These are phyloP conservation scores for Corvus cornix DNA, from an alignment of 2,113 vertebrate genomes.

Conservation along the genomic window DNA sequence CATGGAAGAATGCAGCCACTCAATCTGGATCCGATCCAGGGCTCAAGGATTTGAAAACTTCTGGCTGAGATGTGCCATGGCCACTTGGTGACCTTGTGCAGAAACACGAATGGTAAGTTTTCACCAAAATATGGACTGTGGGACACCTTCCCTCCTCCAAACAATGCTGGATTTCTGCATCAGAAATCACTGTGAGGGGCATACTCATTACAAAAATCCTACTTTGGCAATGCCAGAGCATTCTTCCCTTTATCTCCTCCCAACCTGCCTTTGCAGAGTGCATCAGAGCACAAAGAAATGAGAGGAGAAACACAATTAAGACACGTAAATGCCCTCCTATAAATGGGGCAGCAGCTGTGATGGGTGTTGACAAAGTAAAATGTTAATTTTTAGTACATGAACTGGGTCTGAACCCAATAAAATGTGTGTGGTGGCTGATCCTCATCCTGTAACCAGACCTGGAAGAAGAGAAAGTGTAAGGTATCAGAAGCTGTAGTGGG, in stretches of 20 bases:
- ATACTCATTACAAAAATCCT: not conserved
- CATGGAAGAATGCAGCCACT: not conserved
- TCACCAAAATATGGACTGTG: not conserved
- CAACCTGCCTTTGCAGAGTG: not conserved
- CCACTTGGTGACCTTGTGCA: not conserved
- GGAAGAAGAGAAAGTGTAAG: not conserved
- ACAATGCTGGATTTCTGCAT: not conserved
- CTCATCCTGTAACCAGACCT: not conserved
- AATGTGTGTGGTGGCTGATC: not conserved
- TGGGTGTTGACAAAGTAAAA: not conserved
- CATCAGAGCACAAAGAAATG: not conserved
- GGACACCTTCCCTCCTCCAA: not conserved
- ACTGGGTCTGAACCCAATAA: not conserved
- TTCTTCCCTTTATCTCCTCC: not conserved
- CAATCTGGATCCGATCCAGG: not conserved
- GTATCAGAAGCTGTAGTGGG: not conserved
- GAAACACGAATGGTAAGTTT: accelerated
- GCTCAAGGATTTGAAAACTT: not conserved
- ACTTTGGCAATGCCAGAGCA: not conserved
- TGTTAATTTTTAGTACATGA: not conserved
- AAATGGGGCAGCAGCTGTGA: not conserved
- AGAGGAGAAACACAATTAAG: not conserved
- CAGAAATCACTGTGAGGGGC: not conserved
- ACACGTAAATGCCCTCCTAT: not conserved
- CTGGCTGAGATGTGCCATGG: not conserved